Evolutionary conservation across 2,888 invertebrate genomes (phyloP).

Genomic region (Dimorphilus gyrociliatus): DNA sequence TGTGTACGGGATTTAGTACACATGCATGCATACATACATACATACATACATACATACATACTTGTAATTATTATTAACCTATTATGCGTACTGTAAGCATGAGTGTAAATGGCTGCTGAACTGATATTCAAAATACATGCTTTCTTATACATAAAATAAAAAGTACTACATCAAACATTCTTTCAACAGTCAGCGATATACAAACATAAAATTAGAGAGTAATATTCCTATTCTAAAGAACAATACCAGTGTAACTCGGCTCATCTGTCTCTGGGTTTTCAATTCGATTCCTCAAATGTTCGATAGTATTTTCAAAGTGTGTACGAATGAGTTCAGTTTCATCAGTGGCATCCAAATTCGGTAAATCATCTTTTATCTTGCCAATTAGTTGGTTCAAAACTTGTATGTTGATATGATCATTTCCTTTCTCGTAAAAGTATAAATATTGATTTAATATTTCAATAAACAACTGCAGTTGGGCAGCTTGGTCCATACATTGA

Average conservation of each 20-base stretch:
- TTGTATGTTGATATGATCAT: slow-evolving; percentile 48
- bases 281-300: slow-evolving; percentile 24
- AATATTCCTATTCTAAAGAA: no score
- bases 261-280: slow-evolving; percentile 19
- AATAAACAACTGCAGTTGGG: slow-evolving; percentile 85
- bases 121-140: no score
- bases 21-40: no score
- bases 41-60: no score
- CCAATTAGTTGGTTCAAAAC: slow-evolving; percentile 59
- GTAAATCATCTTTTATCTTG: slow-evolving; percentile 79
- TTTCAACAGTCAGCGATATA: no score
- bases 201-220: no score
- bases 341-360: slow-evolving; percentile 79
- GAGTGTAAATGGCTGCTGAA: no score
- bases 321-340: slow-evolving; percentile 92
- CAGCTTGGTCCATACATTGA: slow-evolving; percentile 91
- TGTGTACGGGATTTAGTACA: no score
- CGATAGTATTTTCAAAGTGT: slow-evolving; percentile 54
- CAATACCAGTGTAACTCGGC: slow-evolving; percentile 23
- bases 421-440: slow-evolving; percentile 76
- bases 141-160: no score
- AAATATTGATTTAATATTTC: slow-evolving; percentile 85
- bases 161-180: no score
- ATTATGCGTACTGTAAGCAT: no score
- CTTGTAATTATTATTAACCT: no score